Base-by-base conservation (phyloP, 2,797 vertebrate species). In the Sebastes minor region DNA sequence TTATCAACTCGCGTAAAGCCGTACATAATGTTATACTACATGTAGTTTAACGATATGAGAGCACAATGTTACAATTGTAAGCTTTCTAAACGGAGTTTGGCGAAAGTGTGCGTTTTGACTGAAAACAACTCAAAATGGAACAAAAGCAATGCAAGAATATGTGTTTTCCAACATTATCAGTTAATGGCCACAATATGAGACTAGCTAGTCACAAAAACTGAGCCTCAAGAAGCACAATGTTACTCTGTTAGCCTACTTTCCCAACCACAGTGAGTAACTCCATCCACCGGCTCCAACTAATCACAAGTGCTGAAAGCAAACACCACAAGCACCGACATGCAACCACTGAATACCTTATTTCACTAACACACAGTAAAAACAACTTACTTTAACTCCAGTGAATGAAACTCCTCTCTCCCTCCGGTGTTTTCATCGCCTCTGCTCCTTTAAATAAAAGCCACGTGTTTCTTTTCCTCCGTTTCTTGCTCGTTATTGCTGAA, bases 351-450 rank as follows among this genome's bases (percentile, higher is more conserved):
- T 14, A 4, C 6, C 25, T 42, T 18, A 2, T 42, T 42, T 7
- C 66, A 38, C 33, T 8, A 18, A 25, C 23, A 10, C 22, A 8
- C 8, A 32, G 63, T 13, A 33, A 62, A 56, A 11, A 52, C 13
- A 53, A 95, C 95, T 96, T 95, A 96, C 95, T 93, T 94, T 88
- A 95, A 64, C 65, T 87, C 38, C 80, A 49, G 8, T 76, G 59
- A 70, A 68, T 85, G 76, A 76, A 71, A 23, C 61, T 78, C 62
- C 52, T 35, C 59, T 18, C 25, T 65, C 9, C 62, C 74, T 87
- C 61, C 76, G 80, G 3, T 67, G 85, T 62, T 71, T 66, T 85
- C 89, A 91, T 94, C 77, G 78, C 84, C 52, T 69, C 87, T 79
- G 74, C 75, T 81, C 78, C 89, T 89, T 93, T 91, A 89, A 88